Evolutionary conservation across 2,797 vertebrate genomes (phyloP).

Genomic region (Bovichtus diacanthus): DNA sequence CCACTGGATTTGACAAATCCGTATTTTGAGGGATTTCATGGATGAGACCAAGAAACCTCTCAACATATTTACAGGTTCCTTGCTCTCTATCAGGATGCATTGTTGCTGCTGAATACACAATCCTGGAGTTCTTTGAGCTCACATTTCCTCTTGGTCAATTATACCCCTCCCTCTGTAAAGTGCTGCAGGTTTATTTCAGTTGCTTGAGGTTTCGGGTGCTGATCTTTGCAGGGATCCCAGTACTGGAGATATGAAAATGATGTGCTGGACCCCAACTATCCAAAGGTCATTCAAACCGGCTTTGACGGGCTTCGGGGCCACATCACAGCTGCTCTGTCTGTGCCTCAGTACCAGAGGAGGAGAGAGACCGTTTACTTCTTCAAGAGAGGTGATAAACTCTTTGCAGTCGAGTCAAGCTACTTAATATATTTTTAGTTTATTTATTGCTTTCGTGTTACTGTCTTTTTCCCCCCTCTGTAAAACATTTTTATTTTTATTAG

Average conservation of each 20-base stretch:
- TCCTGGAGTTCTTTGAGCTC: not conserved
- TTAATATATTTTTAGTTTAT: not conserved
- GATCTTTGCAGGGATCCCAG: constrained; percentile 81
- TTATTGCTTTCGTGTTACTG: not conserved
- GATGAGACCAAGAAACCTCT: not conserved
- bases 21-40: not conserved
- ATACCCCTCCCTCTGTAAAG: not conserved
- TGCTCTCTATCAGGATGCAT: not conserved
- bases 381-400: constrained; percentile 88
- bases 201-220: not conserved
- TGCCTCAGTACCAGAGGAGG: constrained; percentile 87
- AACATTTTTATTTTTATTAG: not conserved
- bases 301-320: constrained; percentile 91
- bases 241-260: constrained; percentile 97
- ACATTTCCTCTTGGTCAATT: not conserved
- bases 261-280: constrained; percentile 89
- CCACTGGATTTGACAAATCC: not conserved
- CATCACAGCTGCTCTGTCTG: constrained; percentile 91
- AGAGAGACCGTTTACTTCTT: constrained; percentile 95
- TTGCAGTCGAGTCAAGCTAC: too few relatives aligned
- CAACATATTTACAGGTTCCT: too few relatives aligned
- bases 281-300: constrained; percentile 86
- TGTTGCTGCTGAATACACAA: not conserved
- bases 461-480: too few relatives aligned
- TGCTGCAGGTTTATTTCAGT: not conserved